Evolutionary conservation across 2,797 vertebrate species (phyloP).

Genomic region (Molossus molossus): DNA sequence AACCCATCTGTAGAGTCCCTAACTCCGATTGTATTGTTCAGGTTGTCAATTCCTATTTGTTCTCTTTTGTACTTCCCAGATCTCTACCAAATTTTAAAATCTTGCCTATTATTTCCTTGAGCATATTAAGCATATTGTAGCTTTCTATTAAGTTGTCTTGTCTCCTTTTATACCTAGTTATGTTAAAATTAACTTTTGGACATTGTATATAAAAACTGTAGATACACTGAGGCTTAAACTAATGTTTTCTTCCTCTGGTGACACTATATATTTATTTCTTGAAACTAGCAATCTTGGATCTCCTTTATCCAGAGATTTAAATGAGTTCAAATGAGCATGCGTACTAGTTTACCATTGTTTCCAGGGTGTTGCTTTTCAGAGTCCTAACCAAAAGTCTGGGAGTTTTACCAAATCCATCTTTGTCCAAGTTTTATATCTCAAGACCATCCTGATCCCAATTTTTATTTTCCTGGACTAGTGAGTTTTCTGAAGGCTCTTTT

Average conservation of each 20-base stretch:
- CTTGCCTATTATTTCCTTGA: slow-evolving; percentile 11
- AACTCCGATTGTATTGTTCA: not conserved
- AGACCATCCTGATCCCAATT: not conserved
- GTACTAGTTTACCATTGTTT: not conserved
- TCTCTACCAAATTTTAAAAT: not conserved
- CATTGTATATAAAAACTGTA: not conserved
- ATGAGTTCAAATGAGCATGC: not conserved
- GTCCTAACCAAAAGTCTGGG: not conserved
- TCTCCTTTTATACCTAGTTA: not conserved
- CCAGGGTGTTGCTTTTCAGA: not conserved
- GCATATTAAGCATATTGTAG: not conserved
- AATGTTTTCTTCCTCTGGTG: not conserved
- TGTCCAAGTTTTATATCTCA: not conserved
- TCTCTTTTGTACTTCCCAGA: not conserved
- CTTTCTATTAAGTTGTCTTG: not conserved
- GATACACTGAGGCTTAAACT: not conserved
- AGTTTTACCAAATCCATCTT: not conserved
- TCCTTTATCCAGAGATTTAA: not conserved
- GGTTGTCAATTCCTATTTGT: not conserved
- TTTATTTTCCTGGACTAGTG: not conserved
- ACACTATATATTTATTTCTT: not conserved
- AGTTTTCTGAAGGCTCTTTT: not conserved
- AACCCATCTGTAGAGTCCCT: not conserved
- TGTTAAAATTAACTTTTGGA: slow-evolving; percentile 30
- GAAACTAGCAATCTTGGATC: not conserved